Base-by-base conservation (phyloP, 2,888 invertebrate genomes). In the Lepidocyrtoides sp. region DNA sequence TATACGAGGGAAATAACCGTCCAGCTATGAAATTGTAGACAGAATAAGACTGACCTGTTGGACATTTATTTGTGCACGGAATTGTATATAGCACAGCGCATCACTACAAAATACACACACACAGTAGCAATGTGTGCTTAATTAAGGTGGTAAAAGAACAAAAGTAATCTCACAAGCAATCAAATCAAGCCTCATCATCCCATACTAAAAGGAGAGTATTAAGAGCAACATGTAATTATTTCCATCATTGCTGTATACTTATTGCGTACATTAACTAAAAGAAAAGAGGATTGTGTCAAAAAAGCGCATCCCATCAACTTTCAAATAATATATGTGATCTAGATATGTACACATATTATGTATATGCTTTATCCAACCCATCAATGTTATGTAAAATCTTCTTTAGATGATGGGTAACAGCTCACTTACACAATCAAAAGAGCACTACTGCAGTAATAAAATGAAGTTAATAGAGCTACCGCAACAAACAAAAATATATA, bases 131-230 rank as follows among this genome's bases (percentile, higher is more conserved):
- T n/a, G 12, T n/a, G 75, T 36, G 54, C 41, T 81, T 88, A 88
- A 88, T 88, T 88, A 88, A 88, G 81, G 81, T 81, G 88, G 81
- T 88, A 88, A 88, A 88, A 88, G 81, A 88, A 81, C 81, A 54
- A 81, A 75, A 72, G 32, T 77, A 77, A 88, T 86, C 82, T 81
- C 36, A 14, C 48, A 81, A 36, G 51, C 88, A 88, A 88, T 88
- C 88, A 88, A 88, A 88, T 88, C 88, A 88, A 51, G 82, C 36
- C 54, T 79, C 54, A 79, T 79, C 79, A 79, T 79, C 8, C 32
- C 79, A 48, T 79, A 36, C 32, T 77, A 77, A 79, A 79, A 57
- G 57, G 54, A 79, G 79, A 54, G 29, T 79, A 79, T 79, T 79
- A 36, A 79, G 14, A 57, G 79, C 29, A 79, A 36, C 79, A 57